Evolutionary conservation across 2,888 invertebrate species (phyloP).

Genomic region (Cremastinae sp.): DNA sequence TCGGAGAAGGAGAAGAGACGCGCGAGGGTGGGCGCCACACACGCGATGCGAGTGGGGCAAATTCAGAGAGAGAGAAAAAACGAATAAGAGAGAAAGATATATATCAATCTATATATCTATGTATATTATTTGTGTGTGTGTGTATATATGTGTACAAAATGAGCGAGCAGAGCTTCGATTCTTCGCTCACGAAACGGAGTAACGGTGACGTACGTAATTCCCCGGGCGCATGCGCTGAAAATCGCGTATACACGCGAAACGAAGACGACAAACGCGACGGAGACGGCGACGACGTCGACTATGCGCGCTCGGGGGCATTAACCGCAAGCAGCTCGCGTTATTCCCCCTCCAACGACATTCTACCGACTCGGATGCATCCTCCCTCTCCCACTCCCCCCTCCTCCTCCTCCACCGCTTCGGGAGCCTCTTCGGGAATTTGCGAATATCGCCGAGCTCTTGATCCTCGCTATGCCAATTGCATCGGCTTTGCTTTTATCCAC

Average conservation of each 20-base stretch:
- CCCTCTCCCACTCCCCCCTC: too few relatives aligned
- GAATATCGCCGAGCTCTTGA: conserved; percentile 63
- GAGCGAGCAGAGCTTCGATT: conserved; percentile 34
- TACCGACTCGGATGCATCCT: too few relatives aligned
- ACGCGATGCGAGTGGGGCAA: conserved; percentile 12
- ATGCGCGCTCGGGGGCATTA: conserved; percentile 76
- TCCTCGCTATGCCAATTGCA: conserved; percentile 57
- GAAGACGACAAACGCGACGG: conserved; percentile 41
- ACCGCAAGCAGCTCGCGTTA: conserved; percentile 68
- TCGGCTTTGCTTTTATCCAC: conserved; percentile 23
- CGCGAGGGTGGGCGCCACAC: conserved; percentile 50
- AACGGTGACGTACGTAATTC: conserved; percentile 79
- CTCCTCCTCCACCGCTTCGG: too few relatives aligned
- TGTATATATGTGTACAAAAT: too few relatives aligned
- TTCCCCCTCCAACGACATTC: conserved; percentile 35
- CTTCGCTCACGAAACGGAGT: conserved; percentile 72
- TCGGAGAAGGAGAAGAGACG: conserved; percentile 46
- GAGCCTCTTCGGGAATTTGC: conserved; percentile 75
- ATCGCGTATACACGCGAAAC: conserved; percentile 36
- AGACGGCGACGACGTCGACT: conserved; percentile 50
- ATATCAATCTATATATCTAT: too few relatives aligned
- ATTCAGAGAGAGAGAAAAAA: conserved; percentile 36
- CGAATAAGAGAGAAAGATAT: conserved; percentile 35
- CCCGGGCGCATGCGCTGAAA: conserved; percentile 61
- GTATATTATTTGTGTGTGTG: too few relatives aligned